Conservation (phyloP, 1,140 invertebrate species). For the Drosophila pruinosa region DNA sequence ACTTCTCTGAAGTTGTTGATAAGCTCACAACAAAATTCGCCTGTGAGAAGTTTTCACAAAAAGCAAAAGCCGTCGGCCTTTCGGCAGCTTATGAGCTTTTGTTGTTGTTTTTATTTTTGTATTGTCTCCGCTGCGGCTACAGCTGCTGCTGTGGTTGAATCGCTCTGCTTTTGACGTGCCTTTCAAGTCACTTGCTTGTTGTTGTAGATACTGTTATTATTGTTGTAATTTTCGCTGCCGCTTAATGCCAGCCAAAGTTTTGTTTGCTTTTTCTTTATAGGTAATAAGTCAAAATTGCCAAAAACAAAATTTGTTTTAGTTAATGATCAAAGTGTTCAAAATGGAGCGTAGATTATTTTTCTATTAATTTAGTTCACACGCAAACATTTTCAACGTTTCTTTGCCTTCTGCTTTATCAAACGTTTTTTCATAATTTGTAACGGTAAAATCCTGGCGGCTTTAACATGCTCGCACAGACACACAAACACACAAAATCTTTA, state of each 20-base stretch:
- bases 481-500: not conserved
- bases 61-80: conserved; percentile 52
- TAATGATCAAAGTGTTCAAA: conserved; percentile 44
- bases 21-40: conserved; percentile 26
- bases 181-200: conserved; percentile 24
- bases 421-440: conserved; percentile 50
- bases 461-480: conserved; percentile 1
- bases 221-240: conserved; percentile 6
- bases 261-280: conserved; percentile 2
- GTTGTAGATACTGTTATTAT: conserved; percentile 10
- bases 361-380: conserved; percentile 8
- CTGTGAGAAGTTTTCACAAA: conserved; percentile 16
- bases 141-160: conserved; percentile 18
- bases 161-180: conserved; percentile 19
- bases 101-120: conserved; percentile 21
- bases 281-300: conserved; percentile 19
- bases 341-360: conserved; percentile 10
- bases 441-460: conserved; percentile 53
- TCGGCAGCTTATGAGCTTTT: conserved; percentile 19
- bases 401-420: conserved; percentile 5
- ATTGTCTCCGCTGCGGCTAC: not conserved
- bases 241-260: conserved; percentile 19
- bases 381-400: not conserved
- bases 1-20: conserved; percentile 9
- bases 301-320: conserved; percentile 23